Evolutionary conservation across 30 jellyfish, hydroid and myxozoan genomes (phyloP), one percentile per base, ranked within the genome.

Genomic region (Turritopsis rubra): DNA sequence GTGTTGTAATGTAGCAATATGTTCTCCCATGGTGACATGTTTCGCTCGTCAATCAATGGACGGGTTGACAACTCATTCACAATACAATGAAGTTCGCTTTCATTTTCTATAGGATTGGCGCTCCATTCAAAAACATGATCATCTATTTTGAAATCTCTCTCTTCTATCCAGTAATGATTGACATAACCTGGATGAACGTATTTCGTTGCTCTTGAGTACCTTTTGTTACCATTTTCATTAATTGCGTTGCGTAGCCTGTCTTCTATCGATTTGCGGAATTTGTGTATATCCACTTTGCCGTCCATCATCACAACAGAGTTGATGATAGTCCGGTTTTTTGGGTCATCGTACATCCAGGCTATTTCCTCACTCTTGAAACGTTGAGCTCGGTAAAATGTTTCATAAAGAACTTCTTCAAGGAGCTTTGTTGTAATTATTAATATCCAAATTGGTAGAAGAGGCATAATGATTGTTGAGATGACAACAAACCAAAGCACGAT

Each of bases 101-200:
- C 41, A 0, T 28, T n/a, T 23, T 22, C 27, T 26, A 26, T 17
- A 24, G 82, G 16, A 74, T 74, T 29, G 28, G 53, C 60, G n/a
- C 82, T 74, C 82, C 82, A 74, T 29, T 74, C 82, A 29, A 24
- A 74, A 16, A 74, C 82, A 74, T 74, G 82, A 4, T 74, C 82
- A n/a, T 23, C 8, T 24, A 74, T 26, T 0, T 74, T 18, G 60
- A 74, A 74, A 26, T 74, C 41, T 29, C 16, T 16, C 23, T 74
- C 82, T 74, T 74, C 82, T 29, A 74, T 24, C 82, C 82, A 74
- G 82, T 74, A 74, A 74, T 74, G 41, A 74, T 74, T 74, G 7
- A 74, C 0, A 29, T 16, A 74, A 13, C 82, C 82, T 74, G 82
- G 24, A 23, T 74, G 82, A 74, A 74, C 82, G 41, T 16, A 74